Evolutionary conservation across 2,797 vertebrate genomes (phyloP), one percentile per base, ranked within the genome.

Genomic region (Aeoliscus strigatus): DNA sequence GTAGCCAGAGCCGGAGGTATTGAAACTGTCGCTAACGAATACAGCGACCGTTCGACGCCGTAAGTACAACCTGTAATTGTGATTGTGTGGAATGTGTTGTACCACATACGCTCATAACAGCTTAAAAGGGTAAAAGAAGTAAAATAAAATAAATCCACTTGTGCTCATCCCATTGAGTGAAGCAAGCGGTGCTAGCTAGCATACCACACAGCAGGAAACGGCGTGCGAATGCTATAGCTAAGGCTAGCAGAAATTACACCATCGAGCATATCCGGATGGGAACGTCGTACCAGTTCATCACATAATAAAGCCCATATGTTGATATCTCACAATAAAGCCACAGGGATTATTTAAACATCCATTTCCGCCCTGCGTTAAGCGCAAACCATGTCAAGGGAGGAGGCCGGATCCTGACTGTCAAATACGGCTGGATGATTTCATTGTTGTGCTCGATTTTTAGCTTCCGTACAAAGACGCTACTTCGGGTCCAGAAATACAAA

Each of bases 21-120:
- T 75, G 94, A 97, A 83, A 97, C 94, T 55, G 87, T 97, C 77
- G 88, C 92, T 65, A 97, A 97, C 51, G 94, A 97, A 23, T 94
- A 95, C 90, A 96, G 94, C 85, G 94, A 96, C 89, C 90, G 94
- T 86, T 95, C 93, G 83, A 96, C 94, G 14, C 94, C 94, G 94
- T 96, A 63, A 94, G 94, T 95, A 84, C 68, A 29, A 27, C n/a
- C n/a, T n/a, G n/a, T n/a, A n/a, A n/a, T n/a, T n/a, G n/a, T n/a
- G n/a, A n/a, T n/a, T n/a, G n/a, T n/a, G n/a, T n/a, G n/a, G n/a
- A n/a, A n/a, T n/a, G n/a, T n/a, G n/a, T n/a, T n/a, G n/a, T n/a
- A n/a, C n/a, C n/a, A n/a, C n/a, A n/a, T n/a, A n/a, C n/a, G n/a
- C n/a, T n/a, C n/a, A n/a, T n/a, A n/a, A n/a, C n/a, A n/a, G n/a